Evolutionary conservation across 2,888 invertebrate genomes (phyloP).

Genomic region (Hirtodrosophila duncani): DNA sequence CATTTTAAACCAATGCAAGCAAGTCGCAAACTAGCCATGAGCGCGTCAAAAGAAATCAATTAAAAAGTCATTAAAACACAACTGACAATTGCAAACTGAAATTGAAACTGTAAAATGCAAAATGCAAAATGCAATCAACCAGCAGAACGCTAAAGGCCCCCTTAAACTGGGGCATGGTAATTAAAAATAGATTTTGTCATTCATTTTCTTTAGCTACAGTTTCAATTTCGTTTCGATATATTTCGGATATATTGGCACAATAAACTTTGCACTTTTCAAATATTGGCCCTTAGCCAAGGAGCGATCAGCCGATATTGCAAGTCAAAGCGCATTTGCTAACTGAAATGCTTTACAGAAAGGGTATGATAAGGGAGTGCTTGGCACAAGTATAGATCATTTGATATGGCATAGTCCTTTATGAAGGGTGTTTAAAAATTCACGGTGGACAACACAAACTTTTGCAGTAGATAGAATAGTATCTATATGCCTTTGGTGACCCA

Average conservation of each 20-base stretch:
- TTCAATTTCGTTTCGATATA: conserved; percentile 19
- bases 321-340: no score
- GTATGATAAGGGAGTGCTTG: no score
- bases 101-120: conserved; percentile 37
- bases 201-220: conserved; percentile 11
- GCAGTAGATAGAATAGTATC: no score
- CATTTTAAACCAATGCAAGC: not conserved
- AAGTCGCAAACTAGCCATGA: conserved; percentile 15
- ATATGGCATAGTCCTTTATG: no score
- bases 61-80: conserved; percentile 40
- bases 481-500: no score
- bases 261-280: conserved; percentile 60
- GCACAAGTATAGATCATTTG: no score
- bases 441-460: no score
- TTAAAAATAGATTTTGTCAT: conserved; percentile 55
- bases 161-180: conserved; percentile 15
- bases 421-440: no score
- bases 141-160: not conserved
- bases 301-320: no score
- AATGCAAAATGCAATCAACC: no score
- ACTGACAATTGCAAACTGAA: conserved; percentile 27
- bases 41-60: conserved; percentile 33
- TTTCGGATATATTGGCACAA: conserved; percentile 56
- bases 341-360: no score
- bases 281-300: conserved; percentile 50